A percentile compares a stretch with the other conserved stretches of the same genome.
These are phyloP conservation scores for Alaudala cheleensis DNA, from an alignment of 2,113 vertebrate genomes.

Conservation along the genomic window DNA sequence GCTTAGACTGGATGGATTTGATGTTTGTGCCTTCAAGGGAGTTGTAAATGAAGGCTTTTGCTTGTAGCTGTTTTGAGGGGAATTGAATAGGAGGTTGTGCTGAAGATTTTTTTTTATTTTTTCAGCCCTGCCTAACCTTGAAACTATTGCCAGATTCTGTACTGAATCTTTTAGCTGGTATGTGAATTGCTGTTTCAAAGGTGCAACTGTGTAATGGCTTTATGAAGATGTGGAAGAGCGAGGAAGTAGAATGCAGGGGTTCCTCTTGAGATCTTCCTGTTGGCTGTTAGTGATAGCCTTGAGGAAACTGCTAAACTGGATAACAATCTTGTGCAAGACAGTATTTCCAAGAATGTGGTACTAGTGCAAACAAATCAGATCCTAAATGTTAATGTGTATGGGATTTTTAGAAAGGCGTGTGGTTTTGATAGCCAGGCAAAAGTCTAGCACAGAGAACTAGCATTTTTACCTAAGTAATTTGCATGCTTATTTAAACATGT, in stretches of 20 bases:
- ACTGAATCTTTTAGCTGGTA: background rate
- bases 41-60: background rate
- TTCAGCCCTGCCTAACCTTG: background rate
- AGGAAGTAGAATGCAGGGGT: background rate
- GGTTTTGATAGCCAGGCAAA: background rate
- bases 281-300: background rate
- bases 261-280: background rate
- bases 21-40: background rate
- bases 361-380: background rate
- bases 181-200: background rate
- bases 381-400: background rate
- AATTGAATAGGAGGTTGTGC: background rate
- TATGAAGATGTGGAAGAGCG: background rate
- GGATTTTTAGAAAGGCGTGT: background rate
- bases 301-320: background rate
- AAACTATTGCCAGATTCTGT: background rate
- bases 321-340: background rate
- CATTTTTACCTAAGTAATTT: background rate
- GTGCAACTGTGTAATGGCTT: background rate
- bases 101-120: background rate
- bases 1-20: background rate
- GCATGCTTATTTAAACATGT: background rate
- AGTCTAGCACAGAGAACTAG: background rate
- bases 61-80: background rate
- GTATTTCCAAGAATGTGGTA: background rate